Evolutionary conservation across 2,888 invertebrate species (phyloP), one percentile per base, ranked within the genome.

Genomic region (Pocota personata): DNA sequence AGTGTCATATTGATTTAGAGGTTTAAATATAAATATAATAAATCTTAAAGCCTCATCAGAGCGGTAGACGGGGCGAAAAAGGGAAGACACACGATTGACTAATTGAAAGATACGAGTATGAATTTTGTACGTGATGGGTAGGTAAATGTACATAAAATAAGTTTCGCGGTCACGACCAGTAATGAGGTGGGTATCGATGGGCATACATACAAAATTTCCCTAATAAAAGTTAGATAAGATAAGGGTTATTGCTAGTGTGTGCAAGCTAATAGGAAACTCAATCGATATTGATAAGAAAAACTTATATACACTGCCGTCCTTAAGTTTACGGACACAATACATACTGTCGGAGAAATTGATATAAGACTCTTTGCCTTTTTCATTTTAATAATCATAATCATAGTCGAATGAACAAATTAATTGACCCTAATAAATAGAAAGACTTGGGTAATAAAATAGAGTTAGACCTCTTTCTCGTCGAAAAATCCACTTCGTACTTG

Each of bases 1-100:
- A 66, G 24, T 24, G 66, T 21, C 64, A 50, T 50, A 66, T 50
- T 66, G 66, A 66, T 66, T 66, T 52, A 52, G 50, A n/a, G 19
- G 50, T 32, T 66, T 48, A 16, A 8, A 19, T 50, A n/a, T 27
- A 50, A 50, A 27, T 50, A 30, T 8, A 8, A 55, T 55, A 55
- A 55, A 55, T 32, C 16, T 55, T 52, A 32, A n/a, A 32, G n/a
- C 14, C 16, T 21, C 48, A 10, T 3, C 10, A 43, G 16, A 43
- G 43, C 7, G 21, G 1, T 19, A n/a, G n/a, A n/a, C n/a, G n/a
- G n/a, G n/a, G n/a, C 0, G 10, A 48, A 48, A 1, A 35, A 10
- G 7, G 16, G 10, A 12, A 21, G 12, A 12, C 10, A 48, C 19
- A 16, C 3, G 19, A 46, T 3, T 46, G 46, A 19, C 46, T 16